Evolutionary conservation across 53 echinoderm and acorn worm species (phyloP).

Genomic region (Zoroaster sp.): DNA sequence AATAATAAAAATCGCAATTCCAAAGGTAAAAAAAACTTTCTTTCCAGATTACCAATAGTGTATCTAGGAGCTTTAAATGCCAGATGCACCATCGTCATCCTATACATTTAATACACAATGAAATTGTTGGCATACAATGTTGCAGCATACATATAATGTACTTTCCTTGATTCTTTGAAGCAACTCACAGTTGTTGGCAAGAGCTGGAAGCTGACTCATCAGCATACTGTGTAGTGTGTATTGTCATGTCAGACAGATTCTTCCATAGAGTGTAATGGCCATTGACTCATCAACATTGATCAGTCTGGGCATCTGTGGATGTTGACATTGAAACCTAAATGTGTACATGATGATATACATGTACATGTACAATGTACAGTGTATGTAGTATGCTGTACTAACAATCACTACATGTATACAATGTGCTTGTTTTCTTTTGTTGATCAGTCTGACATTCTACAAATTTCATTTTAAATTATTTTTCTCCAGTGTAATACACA

Average conservation of each 20-base stretch:
- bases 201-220: slow-evolving; percentile 8
- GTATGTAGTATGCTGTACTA: not conserved
- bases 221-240: not conserved
- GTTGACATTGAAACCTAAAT: not conserved
- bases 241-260: not conserved
- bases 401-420: not conserved
- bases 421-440: too few relatives aligned
- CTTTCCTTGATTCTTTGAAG: not conserved
- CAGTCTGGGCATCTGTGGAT: not conserved
- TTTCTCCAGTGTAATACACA: too few relatives aligned
- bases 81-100: too few relatives aligned
- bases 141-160: not conserved
- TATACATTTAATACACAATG: too few relatives aligned
- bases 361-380: not conserved
- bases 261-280: not conserved
- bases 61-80: too few relatives aligned
- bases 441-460: too few relatives aligned
- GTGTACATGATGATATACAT: not conserved
- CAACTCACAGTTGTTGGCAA: slow-evolving; percentile 1
- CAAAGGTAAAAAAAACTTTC: too few relatives aligned
- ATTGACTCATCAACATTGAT: slow-evolving; percentile 19
- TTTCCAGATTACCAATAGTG: too few relatives aligned
- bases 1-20: too few relatives aligned
- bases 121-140: too few relatives aligned
- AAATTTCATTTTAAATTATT: too few relatives aligned